Percentiles rank a stretch among this genome's conserved stretches.
phyloP scores from a whole-genome alignment of 2,888 invertebrate genomes.

The Ommatoiulus sabulosus region DNA sequence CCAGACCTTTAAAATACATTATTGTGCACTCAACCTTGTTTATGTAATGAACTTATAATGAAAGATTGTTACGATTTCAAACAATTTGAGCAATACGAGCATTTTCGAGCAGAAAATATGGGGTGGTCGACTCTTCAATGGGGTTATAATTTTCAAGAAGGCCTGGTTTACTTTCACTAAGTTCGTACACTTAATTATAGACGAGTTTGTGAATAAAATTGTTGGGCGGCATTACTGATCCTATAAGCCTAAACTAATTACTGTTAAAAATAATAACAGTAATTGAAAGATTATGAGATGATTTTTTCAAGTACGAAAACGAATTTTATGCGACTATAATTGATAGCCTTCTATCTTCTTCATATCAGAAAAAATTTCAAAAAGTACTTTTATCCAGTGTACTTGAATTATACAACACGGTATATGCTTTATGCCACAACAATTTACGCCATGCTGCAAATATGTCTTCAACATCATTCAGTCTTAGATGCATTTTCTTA shows the following conservation, averaged over 20 bases:
- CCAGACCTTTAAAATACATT: constrained; percentile 16
- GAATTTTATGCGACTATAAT: background rate
- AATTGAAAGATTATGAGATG: constrained; percentile 20
- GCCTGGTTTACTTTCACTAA: constrained; percentile 25
- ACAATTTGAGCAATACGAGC: background rate
- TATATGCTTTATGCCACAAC: too few relatives aligned
- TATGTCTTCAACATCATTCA: too few relatives aligned
- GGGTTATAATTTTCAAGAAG: constrained; percentile 19
- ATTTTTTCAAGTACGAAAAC: constrained; percentile 6
- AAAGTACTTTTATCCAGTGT: too few relatives aligned
- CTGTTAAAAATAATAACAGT: background rate
- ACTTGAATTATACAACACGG: too few relatives aligned
- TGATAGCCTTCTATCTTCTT: background rate
- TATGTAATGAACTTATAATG: constrained; percentile 4
- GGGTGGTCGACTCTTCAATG: constrained; percentile 32
- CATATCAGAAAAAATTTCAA: background rate
- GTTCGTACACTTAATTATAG: constrained; percentile 29
- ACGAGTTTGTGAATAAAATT: background rate
- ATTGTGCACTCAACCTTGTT: constrained; percentile 47
- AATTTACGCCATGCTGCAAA: too few relatives aligned
- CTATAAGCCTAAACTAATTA: constrained; percentile 20
- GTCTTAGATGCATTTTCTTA: too few relatives aligned
- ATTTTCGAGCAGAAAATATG: background rate
- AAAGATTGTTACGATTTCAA: background rate
- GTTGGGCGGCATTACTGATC: constrained; percentile 13